These are phyloP conservation scores for Diaphora mendica DNA, from an alignment of 2,888 invertebrate genomes.

Conservation along the genomic window DNA sequence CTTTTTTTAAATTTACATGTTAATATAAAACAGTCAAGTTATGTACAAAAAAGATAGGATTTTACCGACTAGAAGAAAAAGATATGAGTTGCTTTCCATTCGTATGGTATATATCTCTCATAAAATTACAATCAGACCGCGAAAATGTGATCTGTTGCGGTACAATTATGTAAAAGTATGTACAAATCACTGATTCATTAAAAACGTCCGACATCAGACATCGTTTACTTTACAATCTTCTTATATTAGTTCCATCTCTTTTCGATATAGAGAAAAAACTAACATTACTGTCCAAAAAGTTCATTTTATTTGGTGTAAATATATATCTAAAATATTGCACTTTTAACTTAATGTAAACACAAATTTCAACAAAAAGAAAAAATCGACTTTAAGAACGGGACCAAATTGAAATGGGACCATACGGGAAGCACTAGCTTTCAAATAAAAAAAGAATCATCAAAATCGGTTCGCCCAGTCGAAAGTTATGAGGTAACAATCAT, in stretches of 20 bases:
- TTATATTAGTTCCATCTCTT: neutral
- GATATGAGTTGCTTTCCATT: constrained; percentile 44
- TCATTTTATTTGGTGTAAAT: neutral
- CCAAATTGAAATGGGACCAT: no score
- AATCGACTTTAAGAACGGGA: no score
- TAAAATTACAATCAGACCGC: constrained; percentile 41
- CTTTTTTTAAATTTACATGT: neutral
- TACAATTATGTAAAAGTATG: neutral
- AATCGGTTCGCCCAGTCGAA: no score
- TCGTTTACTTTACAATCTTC: neutral
- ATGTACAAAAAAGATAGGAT: constrained; percentile 46
- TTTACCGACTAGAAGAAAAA: constrained; percentile 67
- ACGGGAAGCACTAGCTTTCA: no score
- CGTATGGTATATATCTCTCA: constrained; percentile 56
- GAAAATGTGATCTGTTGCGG: constrained; percentile 9
- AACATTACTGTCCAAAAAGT: neutral
- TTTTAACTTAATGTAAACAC: no score
- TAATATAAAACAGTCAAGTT: constrained; percentile 52
- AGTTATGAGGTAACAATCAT: no score
- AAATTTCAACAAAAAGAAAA: no score
- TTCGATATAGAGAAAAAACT: neutral
- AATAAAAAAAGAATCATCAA: no score
- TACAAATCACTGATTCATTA: constrained; percentile 3
- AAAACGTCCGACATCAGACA: neutral
- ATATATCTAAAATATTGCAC: neutral